Evolutionary conservation across 2,797 vertebrate species (phyloP), one percentile per base, ranked within the genome.

Genomic region (Myotis vivesi): DNA sequence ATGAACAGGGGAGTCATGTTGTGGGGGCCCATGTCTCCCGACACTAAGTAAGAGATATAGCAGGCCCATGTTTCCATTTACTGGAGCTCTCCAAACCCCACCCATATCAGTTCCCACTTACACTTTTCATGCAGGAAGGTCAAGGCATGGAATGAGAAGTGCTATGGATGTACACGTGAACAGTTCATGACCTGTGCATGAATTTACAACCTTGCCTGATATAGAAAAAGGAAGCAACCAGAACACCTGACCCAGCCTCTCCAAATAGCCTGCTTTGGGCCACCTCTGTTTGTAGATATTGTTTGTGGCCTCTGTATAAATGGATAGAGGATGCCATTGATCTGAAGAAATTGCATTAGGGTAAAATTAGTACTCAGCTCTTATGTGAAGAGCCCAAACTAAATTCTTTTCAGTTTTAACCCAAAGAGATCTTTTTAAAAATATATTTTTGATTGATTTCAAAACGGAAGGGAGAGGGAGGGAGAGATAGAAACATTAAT

Each of bases 181-280:
- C 44, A 62, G 69, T 64, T 16, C 33, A 55, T 95, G 59, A 23
- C 20, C 89, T 94, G 0, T 44, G 73, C 9, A 1, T 84, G 22
- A 55, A 94, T 92, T 97, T 95, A 71, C 80, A 91, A 80, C 87
- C 95, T 55, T 22, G 75, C 69, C 68, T 69, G 87, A 89, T 44
- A 92, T 4, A 23, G 6, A 79, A 25, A 41, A 59, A 89, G 82
- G 77, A 38, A 96, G 15, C 22, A 36, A 33, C 12, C 59, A 72
- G 30, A 79, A 77, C 36, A 76, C 85, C 55, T 68, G 17, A 46
- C 59, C 33, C 93, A 96, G 92, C 16, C 41, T n/a, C 46, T 25
- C 59, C 59, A 46, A 51, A 75, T 33, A 83, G 44, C 64, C 8
- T 0, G 51, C 64, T 36, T 4, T 6, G 36, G n/a, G 19, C 71